These are phyloP conservation scores for Tanypteryx hageni DNA, from an alignment of 2,888 invertebrate species.

Conservation along the genomic window DNA sequence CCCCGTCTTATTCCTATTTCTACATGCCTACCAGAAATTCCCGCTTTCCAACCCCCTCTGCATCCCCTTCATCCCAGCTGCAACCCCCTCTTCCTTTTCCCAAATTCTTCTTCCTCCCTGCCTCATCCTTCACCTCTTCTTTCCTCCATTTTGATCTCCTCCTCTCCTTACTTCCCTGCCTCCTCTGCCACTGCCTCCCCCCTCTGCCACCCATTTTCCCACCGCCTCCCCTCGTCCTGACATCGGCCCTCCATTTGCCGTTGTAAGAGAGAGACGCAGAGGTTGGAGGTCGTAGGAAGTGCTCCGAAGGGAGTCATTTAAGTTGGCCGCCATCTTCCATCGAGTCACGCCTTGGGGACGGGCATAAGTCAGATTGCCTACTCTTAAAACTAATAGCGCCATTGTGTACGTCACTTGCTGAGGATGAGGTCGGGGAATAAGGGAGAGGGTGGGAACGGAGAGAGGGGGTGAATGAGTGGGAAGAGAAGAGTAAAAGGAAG, in stretches of 20 bases:
- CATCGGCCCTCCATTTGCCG: conserved; percentile 39
- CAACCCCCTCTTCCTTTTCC: not conserved
- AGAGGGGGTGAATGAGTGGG: not conserved
- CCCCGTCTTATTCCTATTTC: not conserved
- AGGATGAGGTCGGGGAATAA: conserved; percentile 43
- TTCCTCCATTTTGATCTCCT: conserved; percentile 18
- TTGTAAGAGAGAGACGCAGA: not conserved
- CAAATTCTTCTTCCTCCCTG: not conserved
- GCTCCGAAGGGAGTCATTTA: conserved; percentile 44
- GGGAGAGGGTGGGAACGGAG: not conserved
- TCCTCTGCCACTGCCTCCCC: not conserved
- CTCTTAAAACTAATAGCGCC: conserved; percentile 59
- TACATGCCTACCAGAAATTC: not conserved
- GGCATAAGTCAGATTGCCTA: conserved; percentile 63
- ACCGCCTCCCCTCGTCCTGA: not conserved
- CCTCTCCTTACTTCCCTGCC: not conserved
- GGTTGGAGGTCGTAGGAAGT: conserved; percentile 34
- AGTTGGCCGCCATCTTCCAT: conserved; percentile 62
- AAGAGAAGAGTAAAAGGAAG: not conserved
- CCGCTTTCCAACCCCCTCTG: not conserved
- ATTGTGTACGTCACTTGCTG: conserved; percentile 59
- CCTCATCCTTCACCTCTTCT: not conserved
- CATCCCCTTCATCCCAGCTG: not conserved
- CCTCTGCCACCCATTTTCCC: too few species aligned
- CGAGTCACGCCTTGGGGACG: conserved; percentile 65